phyloP scores from a whole-genome alignment of 2,797 vertebrate genomes.

The Sus cebifrons region DNA sequence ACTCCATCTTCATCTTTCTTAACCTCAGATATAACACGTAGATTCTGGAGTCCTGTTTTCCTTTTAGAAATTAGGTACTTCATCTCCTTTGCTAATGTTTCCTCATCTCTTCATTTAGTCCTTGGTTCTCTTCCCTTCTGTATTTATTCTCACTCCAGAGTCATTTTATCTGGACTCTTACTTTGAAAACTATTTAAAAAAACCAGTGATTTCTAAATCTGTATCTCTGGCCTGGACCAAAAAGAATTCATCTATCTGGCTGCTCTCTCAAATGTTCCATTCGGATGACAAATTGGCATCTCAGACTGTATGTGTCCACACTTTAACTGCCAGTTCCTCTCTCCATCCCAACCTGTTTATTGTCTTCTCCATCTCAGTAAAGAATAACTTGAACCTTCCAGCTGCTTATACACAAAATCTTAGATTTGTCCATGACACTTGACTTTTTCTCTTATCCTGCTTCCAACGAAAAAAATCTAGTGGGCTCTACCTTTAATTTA shows the following conservation, averaged over 20 bases:
- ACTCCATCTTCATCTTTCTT: background rate
- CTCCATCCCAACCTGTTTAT: background rate
- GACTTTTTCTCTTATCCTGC: background rate
- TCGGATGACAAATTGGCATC: background rate
- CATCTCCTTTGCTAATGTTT: background rate
- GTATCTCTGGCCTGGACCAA: background rate
- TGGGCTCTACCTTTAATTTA: background rate
- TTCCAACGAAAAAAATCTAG: background rate
- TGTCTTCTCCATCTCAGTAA: background rate
- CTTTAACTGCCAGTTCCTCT: background rate
- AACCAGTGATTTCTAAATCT: conserved; percentile 48
- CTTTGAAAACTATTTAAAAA: conserved; percentile 31
- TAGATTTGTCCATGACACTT: background rate
- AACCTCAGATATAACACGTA: background rate
- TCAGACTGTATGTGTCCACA: background rate
- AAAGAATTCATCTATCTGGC: background rate
- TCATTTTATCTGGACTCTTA: background rate
- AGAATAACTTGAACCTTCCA: conserved; percentile 6
- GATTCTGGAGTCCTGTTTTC: background rate
- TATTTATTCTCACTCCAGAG: background rate
- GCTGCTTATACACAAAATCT: background rate
- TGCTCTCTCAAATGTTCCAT: background rate
- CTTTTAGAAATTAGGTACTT: background rate
- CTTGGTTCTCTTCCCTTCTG: background rate
- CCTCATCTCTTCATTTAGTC: background rate